These are phyloP conservation scores for Oxyruncus cristatus DNA, from an alignment of 2,113 vertebrate species.

Conservation along the genomic window DNA sequence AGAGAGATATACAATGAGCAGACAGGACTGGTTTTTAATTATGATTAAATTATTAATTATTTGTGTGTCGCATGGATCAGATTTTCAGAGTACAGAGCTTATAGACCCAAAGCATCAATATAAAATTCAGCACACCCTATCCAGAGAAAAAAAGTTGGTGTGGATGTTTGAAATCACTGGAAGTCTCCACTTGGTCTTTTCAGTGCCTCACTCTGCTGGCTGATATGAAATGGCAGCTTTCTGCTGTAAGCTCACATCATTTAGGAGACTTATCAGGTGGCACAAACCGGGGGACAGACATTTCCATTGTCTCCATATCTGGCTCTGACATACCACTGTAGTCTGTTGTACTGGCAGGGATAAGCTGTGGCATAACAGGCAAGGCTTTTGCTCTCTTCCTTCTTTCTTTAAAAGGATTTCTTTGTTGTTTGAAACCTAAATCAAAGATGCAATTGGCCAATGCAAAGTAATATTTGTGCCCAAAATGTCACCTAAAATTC, in stretches of 20 bases:
- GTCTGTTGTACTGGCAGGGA: accelerated
- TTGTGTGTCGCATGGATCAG: neutral
- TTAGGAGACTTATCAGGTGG: neutral
- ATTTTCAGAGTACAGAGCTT: neutral
- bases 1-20: too few species aligned
- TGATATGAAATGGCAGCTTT: neutral
- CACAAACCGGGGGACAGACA: neutral
- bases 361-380: neutral
- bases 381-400: neutral
- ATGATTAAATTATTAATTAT: neutral
- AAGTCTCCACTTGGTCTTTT: neutral
- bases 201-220: neutral
- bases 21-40: too few species aligned
- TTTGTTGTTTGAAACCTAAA: neutral
- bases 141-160: neutral
- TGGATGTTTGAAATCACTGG: neutral
- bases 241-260: neutral
- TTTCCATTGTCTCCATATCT: neutral
- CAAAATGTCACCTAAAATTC: neutral
- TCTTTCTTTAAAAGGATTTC: neutral
- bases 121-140: neutral
- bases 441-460: neutral
- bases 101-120: neutral
- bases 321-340: neutral
- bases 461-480: neutral